Base-by-base conservation (phyloP, 2,113 vertebrate species). In the Ceyx cyanopectus region DNA sequence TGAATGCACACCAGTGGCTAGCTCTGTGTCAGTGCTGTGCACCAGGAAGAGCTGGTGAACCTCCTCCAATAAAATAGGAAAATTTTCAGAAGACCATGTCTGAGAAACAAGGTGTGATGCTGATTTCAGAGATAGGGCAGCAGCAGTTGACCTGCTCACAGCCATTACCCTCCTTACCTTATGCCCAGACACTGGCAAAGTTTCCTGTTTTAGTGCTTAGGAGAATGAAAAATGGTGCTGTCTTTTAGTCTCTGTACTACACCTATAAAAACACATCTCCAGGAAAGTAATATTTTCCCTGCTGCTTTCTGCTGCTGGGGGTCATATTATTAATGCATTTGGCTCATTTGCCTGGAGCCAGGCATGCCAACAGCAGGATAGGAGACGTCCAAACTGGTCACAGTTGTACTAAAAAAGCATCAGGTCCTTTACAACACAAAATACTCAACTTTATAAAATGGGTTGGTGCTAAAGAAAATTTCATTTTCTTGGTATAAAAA, bases 401-500 rank as follows among this genome's bases (percentile, higher is more conserved):
- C 18, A 51, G 67, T 51, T 76, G 22, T 66, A 70, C 57, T 46
- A 67, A 45, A 62, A 60, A 66, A 70, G 43, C 34, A 87, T 56
- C 51, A 54, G 43, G 51, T 76, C 46, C 51, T 89, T 79, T 69
- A 75, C 9, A 78, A 80, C 50, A 69, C 15, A 32, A 93, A 90
- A 90, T 29, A 30, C 61, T 54, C 13, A 7, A 46, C 76, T 85
- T 69, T 29, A 37, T 69, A 57, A 77, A 86, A 56, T 50, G 68
- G 37, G 43, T 80, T 58, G 85, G 37, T 9, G 54, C 62, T 73
- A 45, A 86, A 82, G 26, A 73, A 87, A 92, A 93, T 78, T 67
- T 56, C 22, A 23, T 60, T 82, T 85, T 87, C 51, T 67, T 83
- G 34, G 46, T 82, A 85, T 62, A 80, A 91, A 89, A 92, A 89